Evolutionary conservation across 2,797 vertebrate genomes (phyloP).

Genomic region (Clarias laeviceps): DNA sequence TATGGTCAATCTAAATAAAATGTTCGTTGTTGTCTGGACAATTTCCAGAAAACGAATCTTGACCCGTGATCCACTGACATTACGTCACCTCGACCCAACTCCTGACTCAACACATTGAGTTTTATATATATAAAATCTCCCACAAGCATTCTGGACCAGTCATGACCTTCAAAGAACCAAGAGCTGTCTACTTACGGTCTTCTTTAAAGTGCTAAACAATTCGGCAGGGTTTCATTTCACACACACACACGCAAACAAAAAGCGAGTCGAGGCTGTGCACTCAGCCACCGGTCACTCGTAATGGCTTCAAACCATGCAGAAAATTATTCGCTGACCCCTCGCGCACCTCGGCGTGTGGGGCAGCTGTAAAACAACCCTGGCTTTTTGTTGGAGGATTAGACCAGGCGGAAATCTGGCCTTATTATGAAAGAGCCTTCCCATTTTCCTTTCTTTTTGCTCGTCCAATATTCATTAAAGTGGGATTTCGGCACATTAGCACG

Average conservation of each 20-base stretch:
- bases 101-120: not conserved
- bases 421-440: conserved; percentile 53
- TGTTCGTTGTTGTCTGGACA: not conserved
- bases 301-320: conserved; percentile 62
- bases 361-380: conserved; percentile 58
- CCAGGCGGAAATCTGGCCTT: conserved; percentile 58
- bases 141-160: not conserved
- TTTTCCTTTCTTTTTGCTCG: conserved; percentile 63
- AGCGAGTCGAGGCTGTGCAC: conserved; percentile 27
- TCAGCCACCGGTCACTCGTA: conserved; percentile 54
- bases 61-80: not conserved
- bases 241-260: not conserved
- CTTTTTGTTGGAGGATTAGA: conserved; percentile 56
- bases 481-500: conserved; percentile 82
- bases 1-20: not conserved
- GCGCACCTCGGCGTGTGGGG: conserved; percentile 55
- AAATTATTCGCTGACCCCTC: conserved; percentile 62
- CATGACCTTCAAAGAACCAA: not conserved
- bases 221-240: conserved; percentile 1
- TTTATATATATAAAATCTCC: not conserved
- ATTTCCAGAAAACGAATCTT: not conserved
- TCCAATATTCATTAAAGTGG: conserved; percentile 85
- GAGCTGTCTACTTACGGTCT: not conserved
- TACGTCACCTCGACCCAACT: not conserved
- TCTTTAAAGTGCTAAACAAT: conserved; percentile 12